A percentile compares a stretch with the other conserved stretches of the same genome.
phyloP scores from a whole-genome alignment of 1,140 invertebrate genomes.

The Protaetia brevitarsis region DNA sequence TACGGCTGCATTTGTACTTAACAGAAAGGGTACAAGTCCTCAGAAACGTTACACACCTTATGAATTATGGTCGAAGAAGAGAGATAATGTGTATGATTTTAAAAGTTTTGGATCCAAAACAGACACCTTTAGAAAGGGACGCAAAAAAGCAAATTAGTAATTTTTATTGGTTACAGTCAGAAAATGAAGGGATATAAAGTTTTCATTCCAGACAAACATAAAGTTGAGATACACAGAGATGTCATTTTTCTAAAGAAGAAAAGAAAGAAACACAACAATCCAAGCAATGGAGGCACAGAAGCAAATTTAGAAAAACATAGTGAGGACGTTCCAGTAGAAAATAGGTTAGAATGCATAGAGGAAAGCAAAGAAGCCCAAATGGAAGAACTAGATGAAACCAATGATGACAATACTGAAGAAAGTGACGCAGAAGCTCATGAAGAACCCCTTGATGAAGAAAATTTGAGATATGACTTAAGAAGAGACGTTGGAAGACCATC shows the following conservation, averaged over 20 bases:
- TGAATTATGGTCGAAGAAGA: conserved; percentile 43
- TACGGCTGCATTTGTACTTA: conserved; percentile 45
- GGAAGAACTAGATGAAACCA: neutral
- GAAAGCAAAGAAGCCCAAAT: no score
- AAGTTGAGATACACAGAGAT: conserved; percentile 30
- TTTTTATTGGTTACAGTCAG: conserved; percentile 47
- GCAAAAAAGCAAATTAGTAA: conserved; percentile 40
- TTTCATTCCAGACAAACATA: conserved; percentile 27
- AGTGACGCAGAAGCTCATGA: neutral
- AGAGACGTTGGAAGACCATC: conserved; percentile 19
- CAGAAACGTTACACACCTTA: conserved; percentile 41
- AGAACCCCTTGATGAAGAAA: conserved; percentile 2
- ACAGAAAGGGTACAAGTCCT: conserved; percentile 45
- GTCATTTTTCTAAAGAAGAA: conserved; percentile 10
- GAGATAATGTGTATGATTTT: conserved; percentile 36
- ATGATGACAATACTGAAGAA: neutral
- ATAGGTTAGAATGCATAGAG: no score
- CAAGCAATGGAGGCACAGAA: neutral
- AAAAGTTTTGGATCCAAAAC: conserved; percentile 45
- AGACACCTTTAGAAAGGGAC: conserved; percentile 44
- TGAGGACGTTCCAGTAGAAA: no score
- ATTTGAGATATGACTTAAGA: conserved; percentile 25
- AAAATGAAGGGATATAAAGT: conserved; percentile 43
- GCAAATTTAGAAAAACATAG: no score
- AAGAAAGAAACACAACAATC: neutral